Percentiles rank a stretch among this genome's conserved stretches.
Conservation (phyloP, 2,113 vertebrate species). For the Hystrix cristata region DNA sequence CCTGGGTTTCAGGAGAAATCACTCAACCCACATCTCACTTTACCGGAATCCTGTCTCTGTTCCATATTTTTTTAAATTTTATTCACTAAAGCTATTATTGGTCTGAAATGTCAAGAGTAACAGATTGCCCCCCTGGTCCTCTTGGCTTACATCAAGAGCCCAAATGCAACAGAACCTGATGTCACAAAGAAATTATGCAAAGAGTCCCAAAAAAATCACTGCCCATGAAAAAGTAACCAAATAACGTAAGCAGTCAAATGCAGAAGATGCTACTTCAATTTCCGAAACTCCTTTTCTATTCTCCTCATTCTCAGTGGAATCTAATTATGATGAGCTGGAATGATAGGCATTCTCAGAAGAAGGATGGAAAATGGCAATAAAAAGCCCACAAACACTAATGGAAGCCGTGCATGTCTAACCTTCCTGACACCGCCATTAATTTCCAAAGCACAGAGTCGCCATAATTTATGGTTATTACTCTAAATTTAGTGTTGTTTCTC, state of each 20-base stretch:
- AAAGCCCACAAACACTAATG: conserved; percentile 29
- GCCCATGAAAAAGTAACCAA: conserved; percentile 62
- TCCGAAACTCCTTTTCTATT: conserved; percentile 55
- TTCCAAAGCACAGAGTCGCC: conserved; percentile 55
- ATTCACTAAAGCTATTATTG: conserved; percentile 60
- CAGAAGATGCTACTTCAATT: conserved; percentile 5
- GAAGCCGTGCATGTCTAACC: conserved; percentile 40
- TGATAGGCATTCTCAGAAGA: conserved; percentile 62
- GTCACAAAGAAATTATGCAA: conserved; percentile 57
- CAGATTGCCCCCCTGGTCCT: conserved; percentile 57
- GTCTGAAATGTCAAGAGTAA: conserved; percentile 59
- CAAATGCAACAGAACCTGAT: neutral
- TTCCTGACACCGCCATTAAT: conserved; percentile 21
- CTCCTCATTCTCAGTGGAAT: conserved; percentile 65
- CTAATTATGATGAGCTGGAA: conserved; percentile 73
- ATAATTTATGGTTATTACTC: conserved; percentile 75
- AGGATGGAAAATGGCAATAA: conserved; percentile 64
- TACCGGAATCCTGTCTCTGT: conserved; percentile 16
- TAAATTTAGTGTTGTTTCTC: conserved; percentile 34
- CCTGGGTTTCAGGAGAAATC: conserved; percentile 1
- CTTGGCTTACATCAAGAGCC: neutral
- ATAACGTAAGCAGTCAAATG: neutral
- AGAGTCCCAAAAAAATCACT: conserved; percentile 59
- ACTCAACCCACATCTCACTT: neutral
- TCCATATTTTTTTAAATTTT: neutral